Evolutionary conservation across 2,113 vertebrate genomes (phyloP).

Genomic region (Tupaia tana): DNA sequence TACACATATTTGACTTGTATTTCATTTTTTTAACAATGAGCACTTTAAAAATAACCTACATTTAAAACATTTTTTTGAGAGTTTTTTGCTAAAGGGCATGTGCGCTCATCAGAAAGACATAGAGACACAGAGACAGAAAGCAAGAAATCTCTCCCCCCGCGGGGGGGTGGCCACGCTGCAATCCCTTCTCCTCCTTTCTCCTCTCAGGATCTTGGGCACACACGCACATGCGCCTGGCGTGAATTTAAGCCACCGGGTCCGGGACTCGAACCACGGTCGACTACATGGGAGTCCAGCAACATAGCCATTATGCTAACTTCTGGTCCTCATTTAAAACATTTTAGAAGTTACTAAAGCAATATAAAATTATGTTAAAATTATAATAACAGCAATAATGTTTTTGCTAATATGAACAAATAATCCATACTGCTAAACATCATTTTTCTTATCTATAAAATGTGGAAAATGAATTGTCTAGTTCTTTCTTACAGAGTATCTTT

Average conservation of each 20-base stretch:
- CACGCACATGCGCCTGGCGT: too few relatives aligned
- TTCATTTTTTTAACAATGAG: not conserved
- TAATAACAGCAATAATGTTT: not conserved
- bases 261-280: too few relatives aligned
- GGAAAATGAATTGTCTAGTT: not conserved
- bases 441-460: slow-evolving; percentile 31
- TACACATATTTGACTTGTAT: not conserved
- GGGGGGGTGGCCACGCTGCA: too few relatives aligned
- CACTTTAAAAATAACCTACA: slow-evolving; percentile 15
- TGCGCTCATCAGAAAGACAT: too few relatives aligned
- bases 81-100: too few relatives aligned
- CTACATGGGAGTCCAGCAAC: too few relatives aligned
- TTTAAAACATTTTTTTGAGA: not conserved
- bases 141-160: too few relatives aligned
- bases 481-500: slow-evolving; percentile 15
- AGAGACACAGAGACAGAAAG: too few relatives aligned
- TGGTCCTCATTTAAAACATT: not conserved
- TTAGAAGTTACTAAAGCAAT: slow-evolving; percentile 10
- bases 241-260: too few relatives aligned
- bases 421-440: not conserved
- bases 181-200: too few relatives aligned
- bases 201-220: too few relatives aligned
- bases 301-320: too few relatives aligned
- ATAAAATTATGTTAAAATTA: not conserved
- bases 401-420: not conserved